A percentile compares a stretch with the other conserved stretches of the same genome.
phyloP scores from a whole-genome alignment of 2,888 invertebrate species.

The Andrena hattorfiana region DNA sequence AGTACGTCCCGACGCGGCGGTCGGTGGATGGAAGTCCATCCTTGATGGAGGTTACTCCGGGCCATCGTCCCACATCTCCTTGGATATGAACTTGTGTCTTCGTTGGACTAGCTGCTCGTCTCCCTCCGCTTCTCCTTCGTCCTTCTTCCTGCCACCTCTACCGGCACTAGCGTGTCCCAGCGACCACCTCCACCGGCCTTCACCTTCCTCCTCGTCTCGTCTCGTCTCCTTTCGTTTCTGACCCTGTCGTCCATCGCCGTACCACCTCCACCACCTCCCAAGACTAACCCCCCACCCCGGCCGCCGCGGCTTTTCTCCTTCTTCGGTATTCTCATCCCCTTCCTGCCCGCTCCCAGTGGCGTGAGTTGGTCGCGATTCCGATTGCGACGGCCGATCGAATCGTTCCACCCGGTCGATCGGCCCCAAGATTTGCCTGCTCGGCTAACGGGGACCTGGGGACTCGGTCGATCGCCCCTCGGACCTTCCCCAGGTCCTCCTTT shows the following conservation, averaged over 20 bases:
- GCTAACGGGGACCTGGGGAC: slow-evolving; percentile 16
- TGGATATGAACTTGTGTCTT: slow-evolving; percentile 82
- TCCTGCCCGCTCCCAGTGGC: slow-evolving; percentile 15
- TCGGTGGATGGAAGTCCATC: slow-evolving; percentile 81
- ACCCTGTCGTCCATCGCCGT: slow-evolving; percentile 8
- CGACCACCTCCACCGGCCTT: slow-evolving; percentile 30
- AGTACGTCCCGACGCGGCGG: slow-evolving; percentile 63
- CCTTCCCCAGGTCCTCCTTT: too few relatives aligned
- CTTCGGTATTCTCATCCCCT: slow-evolving; percentile 46
- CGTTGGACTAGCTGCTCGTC: slow-evolving; percentile 75
- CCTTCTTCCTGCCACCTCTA: slow-evolving; percentile 70
- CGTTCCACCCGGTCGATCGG: slow-evolving; percentile 12
- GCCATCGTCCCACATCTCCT: slow-evolving; percentile 84
- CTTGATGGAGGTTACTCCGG: slow-evolving; percentile 84
- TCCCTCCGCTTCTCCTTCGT: slow-evolving; percentile 72
- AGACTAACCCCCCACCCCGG: slow-evolving; percentile 33
- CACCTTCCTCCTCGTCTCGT: slow-evolving; percentile 40
- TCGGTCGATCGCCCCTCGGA: background rate
- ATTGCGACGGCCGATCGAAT: slow-evolving; percentile 29
- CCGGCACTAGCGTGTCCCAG: slow-evolving; percentile 51
- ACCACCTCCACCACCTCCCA: slow-evolving; percentile 18
- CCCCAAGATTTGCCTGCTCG: background rate
- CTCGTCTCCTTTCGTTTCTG: slow-evolving; percentile 43
- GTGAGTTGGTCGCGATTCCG: slow-evolving; percentile 37
- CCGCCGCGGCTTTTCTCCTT: slow-evolving; percentile 53